Base-by-base conservation (phyloP, 2,797 vertebrate species). In the Silurus lanzhouensis region DNA sequence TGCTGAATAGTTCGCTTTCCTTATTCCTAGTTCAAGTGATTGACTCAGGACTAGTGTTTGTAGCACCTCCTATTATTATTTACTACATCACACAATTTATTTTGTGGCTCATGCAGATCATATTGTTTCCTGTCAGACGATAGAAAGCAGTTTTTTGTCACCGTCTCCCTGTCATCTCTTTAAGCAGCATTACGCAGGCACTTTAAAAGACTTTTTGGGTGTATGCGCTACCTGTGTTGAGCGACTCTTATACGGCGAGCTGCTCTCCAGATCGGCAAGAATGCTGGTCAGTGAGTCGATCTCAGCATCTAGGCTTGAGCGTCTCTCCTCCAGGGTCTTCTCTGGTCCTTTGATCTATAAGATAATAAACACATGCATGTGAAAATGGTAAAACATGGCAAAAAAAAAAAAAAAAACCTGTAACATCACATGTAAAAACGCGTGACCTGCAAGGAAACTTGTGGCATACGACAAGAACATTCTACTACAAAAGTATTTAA, bases 231-330 rank as follows among this genome's bases (percentile, higher is more conserved):
- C 96, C 94, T 97, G 98, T 46, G 95, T 92, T 20, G 90, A 91
- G 9, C 97, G 95, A 0, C 97, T 96, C 91, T 97, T 98, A 90
- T 99, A 99, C 0, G 98, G 98, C 0, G 97, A 98, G 93, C 97
- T 99, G 95, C 95, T 98, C 93, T 99, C 98, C 52, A 99, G 93
- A 90, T 99, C 98, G 0, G 96, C 97, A 90, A 99, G 91, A 91
- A 99, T 99, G 87, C 97, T 99, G 88, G 98, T 99, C 91, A 99
- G 91, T 3, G 98, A 99, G 91, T 99, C 98, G 0, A 99, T 99
- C 92, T 99, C 97, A 0, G 97, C 98, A 10, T 99, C 98, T 90
- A 99, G 92, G 88, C 98, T 99, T 85, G 97, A 99, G 19, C 98
- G 95, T 25, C 98, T 95, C 92, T 99, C 97, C 86, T 97, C 96